These are phyloP conservation scores for Eubucco bourcierii DNA, from an alignment of 2,113 vertebrate genomes.

Conservation along the genomic window DNA sequence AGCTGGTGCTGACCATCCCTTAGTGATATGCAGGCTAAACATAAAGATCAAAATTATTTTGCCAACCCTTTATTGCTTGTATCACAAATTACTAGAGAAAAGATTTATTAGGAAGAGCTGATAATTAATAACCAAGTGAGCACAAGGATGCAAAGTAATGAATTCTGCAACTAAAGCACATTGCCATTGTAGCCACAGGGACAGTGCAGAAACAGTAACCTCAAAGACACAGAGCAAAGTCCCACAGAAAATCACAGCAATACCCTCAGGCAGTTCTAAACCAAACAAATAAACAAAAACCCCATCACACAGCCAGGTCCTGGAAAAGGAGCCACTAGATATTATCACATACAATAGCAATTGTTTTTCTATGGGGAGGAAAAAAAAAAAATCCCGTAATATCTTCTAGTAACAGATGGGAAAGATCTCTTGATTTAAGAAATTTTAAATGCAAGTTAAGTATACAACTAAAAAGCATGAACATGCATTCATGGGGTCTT, in stretches of 20 bases:
- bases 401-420: not conserved
- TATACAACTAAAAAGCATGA: not conserved
- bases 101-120: not conserved
- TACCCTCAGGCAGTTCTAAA: not conserved
- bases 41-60: not conserved
- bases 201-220: not conserved
- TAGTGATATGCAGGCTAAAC: not conserved
- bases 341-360: not conserved
- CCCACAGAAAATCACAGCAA: not conserved
- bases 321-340: not conserved
- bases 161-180: not conserved
- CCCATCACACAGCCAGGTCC: not conserved
- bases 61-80: not conserved
- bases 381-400: too few relatives aligned
- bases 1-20: not conserved
- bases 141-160: rapidly evolving
- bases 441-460: not conserved
- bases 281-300: not conserved
- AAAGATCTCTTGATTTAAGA: not conserved
- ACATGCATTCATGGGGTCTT: not conserved
- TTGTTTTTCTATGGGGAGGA: not conserved
- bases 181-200: not conserved
- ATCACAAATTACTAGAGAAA: not conserved
- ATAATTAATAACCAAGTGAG: not conserved
- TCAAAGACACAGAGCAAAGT: not conserved